Conservation (phyloP, 2,113 vertebrate genomes). For the Ariopsis seemanni region DNA sequence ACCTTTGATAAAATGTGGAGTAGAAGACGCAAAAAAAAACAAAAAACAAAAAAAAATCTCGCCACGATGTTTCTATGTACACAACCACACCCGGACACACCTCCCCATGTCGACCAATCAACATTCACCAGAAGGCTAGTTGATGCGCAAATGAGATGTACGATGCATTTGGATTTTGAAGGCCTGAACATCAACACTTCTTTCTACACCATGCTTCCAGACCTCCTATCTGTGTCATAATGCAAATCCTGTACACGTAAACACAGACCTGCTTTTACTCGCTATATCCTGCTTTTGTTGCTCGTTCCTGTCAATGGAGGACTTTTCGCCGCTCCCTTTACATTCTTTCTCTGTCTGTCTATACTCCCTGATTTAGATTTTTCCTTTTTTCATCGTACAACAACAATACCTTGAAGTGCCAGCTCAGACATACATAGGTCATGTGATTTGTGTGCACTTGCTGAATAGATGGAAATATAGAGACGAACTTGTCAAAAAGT, state of each 20-base stretch:
- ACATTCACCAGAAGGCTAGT: neutral
- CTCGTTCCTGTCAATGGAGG: neutral
- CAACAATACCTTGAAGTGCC: neutral
- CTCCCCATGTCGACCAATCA: neutral
- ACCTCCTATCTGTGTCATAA: neutral
- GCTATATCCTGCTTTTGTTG: slow-evolving; percentile 16
- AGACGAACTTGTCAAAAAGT: neutral
- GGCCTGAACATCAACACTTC: neutral
- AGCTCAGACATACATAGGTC: neutral
- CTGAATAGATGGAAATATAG: neutral
- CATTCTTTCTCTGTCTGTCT: neutral
- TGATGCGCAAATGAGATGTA: neutral
- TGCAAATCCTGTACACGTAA: neutral
- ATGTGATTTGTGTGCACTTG: neutral
- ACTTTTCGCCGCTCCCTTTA: neutral
- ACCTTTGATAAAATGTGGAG: neutral
- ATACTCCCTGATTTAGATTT: neutral
- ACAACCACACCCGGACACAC: neutral
- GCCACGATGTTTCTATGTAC: neutral
- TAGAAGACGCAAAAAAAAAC: neutral
- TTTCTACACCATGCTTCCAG: neutral
- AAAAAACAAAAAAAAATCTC: neutral
- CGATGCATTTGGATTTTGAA: neutral
- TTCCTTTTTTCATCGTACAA: neutral
- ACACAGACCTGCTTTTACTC: neutral